A percentile compares a stretch with the other conserved stretches of the same genome.
These are phyloP conservation scores for Drosophila arizonae DNA, from an alignment of 1,140 invertebrate species.

Conservation along the genomic window DNA sequence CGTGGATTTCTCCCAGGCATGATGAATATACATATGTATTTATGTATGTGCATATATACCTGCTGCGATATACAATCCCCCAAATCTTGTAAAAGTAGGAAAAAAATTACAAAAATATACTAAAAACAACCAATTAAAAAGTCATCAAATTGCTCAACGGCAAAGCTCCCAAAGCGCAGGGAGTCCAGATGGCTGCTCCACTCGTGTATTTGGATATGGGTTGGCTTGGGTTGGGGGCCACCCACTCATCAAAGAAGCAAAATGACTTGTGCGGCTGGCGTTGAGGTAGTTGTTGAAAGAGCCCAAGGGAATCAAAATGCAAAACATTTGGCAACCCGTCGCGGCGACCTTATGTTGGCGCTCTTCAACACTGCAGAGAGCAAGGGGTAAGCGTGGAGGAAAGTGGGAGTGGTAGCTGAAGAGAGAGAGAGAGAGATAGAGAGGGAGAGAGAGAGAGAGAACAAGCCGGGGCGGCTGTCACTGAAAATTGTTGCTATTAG, in stretches of 20 bases:
- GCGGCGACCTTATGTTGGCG: constrained; percentile 36
- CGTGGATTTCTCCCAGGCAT: not conserved
- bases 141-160: constrained; percentile 41
- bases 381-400: not conserved
- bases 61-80: not conserved
- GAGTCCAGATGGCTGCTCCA: not conserved
- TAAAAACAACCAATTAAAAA: constrained; percentile 48
- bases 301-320: constrained; percentile 25
- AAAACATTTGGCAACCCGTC: constrained; percentile 43
- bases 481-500: constrained; percentile 40
- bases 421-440: not conserved
- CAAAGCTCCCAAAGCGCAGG: constrained; percentile 22
- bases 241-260: constrained; percentile 20
- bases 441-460: not conserved
- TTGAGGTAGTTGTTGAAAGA: not conserved
- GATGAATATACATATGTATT: not conserved
- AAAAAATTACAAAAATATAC: constrained; percentile 12
- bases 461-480: constrained; percentile 16
- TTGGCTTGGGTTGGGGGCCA: not conserved
- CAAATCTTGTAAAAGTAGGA: constrained; percentile 1
- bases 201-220: not conserved
- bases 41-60: too few relatives aligned
- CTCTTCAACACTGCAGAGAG: constrained; percentile 12
- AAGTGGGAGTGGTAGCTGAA: not conserved
- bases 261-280: not conserved